Evolutionary conservation across 1,140 invertebrate species (phyloP).

Genomic region (Pogonognathellus flavescens): DNA sequence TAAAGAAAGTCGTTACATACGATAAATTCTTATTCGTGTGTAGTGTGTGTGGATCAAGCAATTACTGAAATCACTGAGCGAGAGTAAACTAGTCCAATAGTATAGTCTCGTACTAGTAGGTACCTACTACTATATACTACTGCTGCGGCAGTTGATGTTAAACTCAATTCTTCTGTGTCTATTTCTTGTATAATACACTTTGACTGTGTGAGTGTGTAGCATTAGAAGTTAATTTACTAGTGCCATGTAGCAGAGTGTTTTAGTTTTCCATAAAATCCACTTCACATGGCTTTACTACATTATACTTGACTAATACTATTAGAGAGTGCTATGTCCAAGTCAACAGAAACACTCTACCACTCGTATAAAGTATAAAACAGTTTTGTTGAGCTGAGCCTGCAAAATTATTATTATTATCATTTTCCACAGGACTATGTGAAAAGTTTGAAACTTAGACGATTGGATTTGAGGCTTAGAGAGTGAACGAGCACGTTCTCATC

Average conservation of each 20-base stretch:
- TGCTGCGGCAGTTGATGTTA: not conserved
- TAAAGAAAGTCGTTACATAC: conserved; percentile 15
- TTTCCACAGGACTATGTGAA: conserved; percentile 22
- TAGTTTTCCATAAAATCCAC: conserved; percentile 22
- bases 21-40: conserved; percentile 42
- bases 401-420: conserved; percentile 43
- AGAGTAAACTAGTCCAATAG: conserved; percentile 21
- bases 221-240: not conserved
- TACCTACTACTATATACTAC: not conserved
- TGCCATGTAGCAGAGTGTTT: not conserved
- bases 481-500: conserved; percentile 21
- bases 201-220: not conserved
- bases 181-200: too few relatives aligned
- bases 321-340: not conserved
- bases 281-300: not conserved
- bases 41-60: conserved; percentile 46
- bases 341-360: not conserved
- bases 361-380: not conserved
- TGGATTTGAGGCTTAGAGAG: conserved; percentile 5
- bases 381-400: not conserved
- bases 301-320: too few relatives aligned
- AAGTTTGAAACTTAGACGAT: not conserved
- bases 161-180: too few relatives aligned
- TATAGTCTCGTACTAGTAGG: conserved; percentile 37
- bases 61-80: conserved; percentile 51